Conservation (phyloP, 2,888 invertebrate species). For the Hemaris fuciformis region DNA sequence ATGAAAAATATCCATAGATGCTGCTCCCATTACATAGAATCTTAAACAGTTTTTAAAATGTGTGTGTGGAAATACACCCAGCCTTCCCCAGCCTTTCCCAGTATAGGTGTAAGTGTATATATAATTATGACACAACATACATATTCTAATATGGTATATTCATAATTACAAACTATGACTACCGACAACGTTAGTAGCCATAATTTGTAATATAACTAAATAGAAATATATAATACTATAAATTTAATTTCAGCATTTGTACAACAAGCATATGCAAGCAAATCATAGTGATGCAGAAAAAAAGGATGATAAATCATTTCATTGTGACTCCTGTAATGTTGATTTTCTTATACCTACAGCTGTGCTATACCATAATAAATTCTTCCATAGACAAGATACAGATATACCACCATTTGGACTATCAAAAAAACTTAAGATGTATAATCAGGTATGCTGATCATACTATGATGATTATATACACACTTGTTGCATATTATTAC, state of each 20-base stretch:
- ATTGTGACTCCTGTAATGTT: conserved; percentile 80
- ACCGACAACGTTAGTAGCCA: no score
- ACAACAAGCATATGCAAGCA: conserved; percentile 80
- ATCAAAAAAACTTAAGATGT: conserved; percentile 64
- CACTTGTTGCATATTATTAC: neutral
- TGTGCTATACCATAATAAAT: conserved; percentile 81
- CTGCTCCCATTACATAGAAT: no score
- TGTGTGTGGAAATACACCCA: no score
- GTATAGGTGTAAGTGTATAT: no score
- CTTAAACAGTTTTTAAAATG: no score
- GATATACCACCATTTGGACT: conserved; percentile 64
- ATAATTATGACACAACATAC: no score
- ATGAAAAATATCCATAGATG: no score
- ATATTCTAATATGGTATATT: no score
- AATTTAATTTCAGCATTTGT: conserved; percentile 66
- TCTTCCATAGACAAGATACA: conserved; percentile 69
- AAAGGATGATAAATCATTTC: conserved; percentile 45
- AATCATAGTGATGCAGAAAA: conserved; percentile 58
- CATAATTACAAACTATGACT: no score
- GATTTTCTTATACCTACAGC: conserved; percentile 80
- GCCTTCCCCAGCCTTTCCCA: no score
- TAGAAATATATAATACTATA: no score
- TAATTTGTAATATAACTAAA: neutral
- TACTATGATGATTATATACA: neutral
- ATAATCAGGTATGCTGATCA: conserved; percentile 50